phyloP scores from a whole-genome alignment of 2,888 invertebrate species.

The Leptodirus hochenwartii region DNA sequence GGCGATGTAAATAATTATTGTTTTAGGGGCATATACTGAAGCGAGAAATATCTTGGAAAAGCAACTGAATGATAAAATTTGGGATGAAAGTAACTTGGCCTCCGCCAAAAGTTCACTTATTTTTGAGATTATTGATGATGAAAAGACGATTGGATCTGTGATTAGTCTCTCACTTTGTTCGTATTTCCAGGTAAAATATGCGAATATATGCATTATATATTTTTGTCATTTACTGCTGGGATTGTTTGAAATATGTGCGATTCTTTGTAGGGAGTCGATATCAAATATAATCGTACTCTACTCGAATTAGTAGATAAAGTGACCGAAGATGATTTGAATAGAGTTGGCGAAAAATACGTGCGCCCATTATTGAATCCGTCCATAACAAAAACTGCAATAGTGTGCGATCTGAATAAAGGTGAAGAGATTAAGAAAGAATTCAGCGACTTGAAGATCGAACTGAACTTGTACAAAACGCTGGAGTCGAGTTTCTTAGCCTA shows the following conservation, averaged over 20 bases:
- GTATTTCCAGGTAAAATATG: slow-evolving; percentile 48
- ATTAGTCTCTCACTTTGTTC: slow-evolving; percentile 53
- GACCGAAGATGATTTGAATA: slow-evolving; percentile 38
- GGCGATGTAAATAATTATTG: too few species aligned
- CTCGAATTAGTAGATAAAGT: slow-evolving; percentile 47
- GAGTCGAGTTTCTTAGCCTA: too few species aligned
- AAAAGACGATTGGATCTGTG: slow-evolving; percentile 59
- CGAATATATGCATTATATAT: too few species aligned
- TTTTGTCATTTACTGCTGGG: too few species aligned
- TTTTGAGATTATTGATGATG: slow-evolving; percentile 66
- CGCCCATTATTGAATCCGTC: slow-evolving; percentile 43
- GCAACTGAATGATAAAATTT: slow-evolving; percentile 40
- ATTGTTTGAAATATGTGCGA: too few species aligned
- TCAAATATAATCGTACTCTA: too few species aligned
- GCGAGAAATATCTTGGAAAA: slow-evolving; percentile 53
- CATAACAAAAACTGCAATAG: slow-evolving; percentile 45
- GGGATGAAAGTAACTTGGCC: slow-evolving; percentile 58
- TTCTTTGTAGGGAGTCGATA: too few species aligned
- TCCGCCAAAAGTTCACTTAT: slow-evolving; percentile 76
- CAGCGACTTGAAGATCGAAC: too few species aligned
- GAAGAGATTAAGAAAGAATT: slow-evolving; percentile 45
- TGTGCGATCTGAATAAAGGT: slow-evolving; percentile 62
- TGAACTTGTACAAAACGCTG: too few species aligned
- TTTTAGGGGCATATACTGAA: too few species aligned
- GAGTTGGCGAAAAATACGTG: slow-evolving; percentile 55